These are phyloP conservation scores for Watsonalla cultraria DNA, from an alignment of 2,888 invertebrate genomes.

Conservation along the genomic window DNA sequence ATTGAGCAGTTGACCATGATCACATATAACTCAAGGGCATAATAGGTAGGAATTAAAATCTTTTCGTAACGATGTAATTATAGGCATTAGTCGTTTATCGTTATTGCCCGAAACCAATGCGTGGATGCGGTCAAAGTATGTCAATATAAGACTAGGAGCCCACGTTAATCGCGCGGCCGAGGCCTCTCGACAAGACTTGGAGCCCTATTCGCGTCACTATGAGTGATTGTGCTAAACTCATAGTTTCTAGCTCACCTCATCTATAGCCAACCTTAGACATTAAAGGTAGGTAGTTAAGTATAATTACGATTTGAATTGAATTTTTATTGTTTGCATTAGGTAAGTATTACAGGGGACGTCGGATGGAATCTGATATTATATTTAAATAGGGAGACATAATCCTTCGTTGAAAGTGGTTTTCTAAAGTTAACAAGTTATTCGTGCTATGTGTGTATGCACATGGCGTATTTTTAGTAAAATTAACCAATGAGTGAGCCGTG, in stretches of 20 bases:
- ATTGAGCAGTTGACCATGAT: neutral
- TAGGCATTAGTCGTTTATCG: neutral
- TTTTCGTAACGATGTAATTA: neutral
- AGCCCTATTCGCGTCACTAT: conserved; percentile 66
- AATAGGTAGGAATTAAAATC: neutral
- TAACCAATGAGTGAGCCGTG: neutral
- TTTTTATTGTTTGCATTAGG: conserved; percentile 35
- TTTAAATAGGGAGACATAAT: neutral
- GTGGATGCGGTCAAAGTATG: neutral
- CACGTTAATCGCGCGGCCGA: neutral
- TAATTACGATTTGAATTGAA: conserved; percentile 38
- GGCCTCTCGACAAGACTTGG: conserved; percentile 27
- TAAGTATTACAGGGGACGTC: conserved; percentile 32
- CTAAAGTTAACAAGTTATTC: neutral
- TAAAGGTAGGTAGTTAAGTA: conserved; percentile 24
- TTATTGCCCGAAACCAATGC: neutral
- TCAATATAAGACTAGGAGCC: neutral
- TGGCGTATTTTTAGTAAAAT: neutral
- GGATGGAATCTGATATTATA: neutral
- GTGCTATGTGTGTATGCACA: neutral
- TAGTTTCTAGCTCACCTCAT: conserved; percentile 70
- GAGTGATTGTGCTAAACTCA: conserved; percentile 79
- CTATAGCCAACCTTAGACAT: conserved; percentile 53
- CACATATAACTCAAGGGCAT: neutral
- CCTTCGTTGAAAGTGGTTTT: neutral